These are phyloP conservation scores for Volucella zonaria DNA, from an alignment of 2,888 invertebrate species.

Conservation along the genomic window DNA sequence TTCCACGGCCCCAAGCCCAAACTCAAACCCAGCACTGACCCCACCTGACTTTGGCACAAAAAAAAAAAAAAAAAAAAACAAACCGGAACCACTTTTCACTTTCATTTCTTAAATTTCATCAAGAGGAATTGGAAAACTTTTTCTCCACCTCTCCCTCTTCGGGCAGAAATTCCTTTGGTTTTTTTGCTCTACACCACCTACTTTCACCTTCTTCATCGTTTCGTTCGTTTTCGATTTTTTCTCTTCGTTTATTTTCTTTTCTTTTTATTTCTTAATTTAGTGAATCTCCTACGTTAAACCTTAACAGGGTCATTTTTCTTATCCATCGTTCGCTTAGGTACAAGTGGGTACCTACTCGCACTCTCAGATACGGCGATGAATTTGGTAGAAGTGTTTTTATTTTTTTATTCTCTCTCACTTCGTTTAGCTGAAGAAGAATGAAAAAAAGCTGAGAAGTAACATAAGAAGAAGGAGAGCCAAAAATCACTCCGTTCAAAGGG, in stretches of 20 bases:
- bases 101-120: slow-evolving; percentile 65
- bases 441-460: not conserved
- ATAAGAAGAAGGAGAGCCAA: slow-evolving; percentile 48
- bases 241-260: slow-evolving; percentile 2
- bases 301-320: slow-evolving; percentile 68
- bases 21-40: not conserved
- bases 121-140: slow-evolving; percentile 66
- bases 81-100: slow-evolving; percentile 65
- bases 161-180: not conserved
- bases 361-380: slow-evolving; percentile 15
- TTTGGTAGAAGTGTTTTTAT: slow-evolving; percentile 34
- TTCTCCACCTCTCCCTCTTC: slow-evolving; percentile 15
- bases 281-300: slow-evolving; percentile 46
- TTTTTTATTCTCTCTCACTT: slow-evolving; percentile 12
- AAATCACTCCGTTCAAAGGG: slow-evolving; percentile 70
- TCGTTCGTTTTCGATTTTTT: slow-evolving; percentile 15
- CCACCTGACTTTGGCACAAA: slow-evolving; percentile 46
- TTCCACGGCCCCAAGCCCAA: not conserved
- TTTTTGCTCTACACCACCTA: slow-evolving; percentile 13
- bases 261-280: slow-evolving; percentile 42
- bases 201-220: slow-evolving; percentile 24
- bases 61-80: not conserved
- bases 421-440: slow-evolving; percentile 2
- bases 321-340: slow-evolving; percentile 42
- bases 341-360: too few species aligned